Evolutionary conservation across 2,888 invertebrate species (phyloP), one percentile per base, ranked within the genome.

Genomic region (Mesorhabditis sp.): DNA sequence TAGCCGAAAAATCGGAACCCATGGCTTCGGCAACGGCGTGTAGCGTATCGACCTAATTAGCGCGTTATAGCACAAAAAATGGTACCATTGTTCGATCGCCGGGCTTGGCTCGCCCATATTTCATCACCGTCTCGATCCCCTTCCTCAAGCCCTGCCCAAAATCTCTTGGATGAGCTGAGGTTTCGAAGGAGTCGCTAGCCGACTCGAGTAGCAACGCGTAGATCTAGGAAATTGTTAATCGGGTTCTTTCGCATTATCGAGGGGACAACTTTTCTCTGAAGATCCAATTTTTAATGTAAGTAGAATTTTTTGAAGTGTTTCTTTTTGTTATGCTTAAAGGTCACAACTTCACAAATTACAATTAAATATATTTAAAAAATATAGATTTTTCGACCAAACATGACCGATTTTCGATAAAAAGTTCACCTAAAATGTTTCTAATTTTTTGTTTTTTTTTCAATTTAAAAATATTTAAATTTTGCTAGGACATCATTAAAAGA

Each of bases 51-150:
- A 69, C 45, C 69, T 72, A 41, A 69, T 28, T 28, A 28, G 2
- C 28, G 28, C 61, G 45, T 45, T n/a, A 6, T 58, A 13, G 10
- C 13, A 10, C 41, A 42, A 50, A 67, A 50, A 50, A 13, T 7
- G 6, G 5, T 7, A 92, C 91, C 91, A 92, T 90, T 43, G 92
- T 92, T 76, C 92, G 89, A 82, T 92, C 91, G 0, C 92, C 92
- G 3, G 90, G 89, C 77, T 89, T 89, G 0, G 92, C 92, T 67
- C 90, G 90, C 4, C 92, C 91, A 82, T 92, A 92, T 73, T 86
- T 87, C 67, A 76, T 73, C 5, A 83, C 71, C n/a, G 79, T 75
- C 5, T 77, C 71, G 10, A 76, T 75, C 4, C 77, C 81, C 4
- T 65, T 65, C 4, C 67, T 44, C 41, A 83, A 61, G 0, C 78